These are phyloP conservation scores for Peromyscus polionotus DNA, from an alignment of 2,113 vertebrate genomes.

Conservation along the genomic window DNA sequence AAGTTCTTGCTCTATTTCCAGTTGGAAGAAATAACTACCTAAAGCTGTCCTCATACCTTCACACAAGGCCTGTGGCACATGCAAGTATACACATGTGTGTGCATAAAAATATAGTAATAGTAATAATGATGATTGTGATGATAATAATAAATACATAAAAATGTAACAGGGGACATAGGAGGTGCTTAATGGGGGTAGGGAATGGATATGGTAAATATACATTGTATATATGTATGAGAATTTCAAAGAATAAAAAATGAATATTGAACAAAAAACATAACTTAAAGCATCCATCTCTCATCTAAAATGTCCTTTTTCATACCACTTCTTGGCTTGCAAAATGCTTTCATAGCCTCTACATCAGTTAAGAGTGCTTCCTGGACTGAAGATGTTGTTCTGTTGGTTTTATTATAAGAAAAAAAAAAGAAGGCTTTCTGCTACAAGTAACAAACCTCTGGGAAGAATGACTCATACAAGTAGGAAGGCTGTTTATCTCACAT, in stretches of 20 bases:
- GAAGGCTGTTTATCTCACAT: conserved; percentile 30
- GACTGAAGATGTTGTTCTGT: background rate
- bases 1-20: background rate
- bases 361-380: conserved; percentile 37
- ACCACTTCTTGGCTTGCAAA: conserved; percentile 46
- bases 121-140: background rate
- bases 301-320: conserved; percentile 43
- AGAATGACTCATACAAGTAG: background rate
- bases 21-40: background rate
- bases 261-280: conserved; percentile 21
- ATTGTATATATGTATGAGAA: background rate
- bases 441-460: background rate
- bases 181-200: background rate
- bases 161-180: background rate
- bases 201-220: background rate
- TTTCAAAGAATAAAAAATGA: background rate
- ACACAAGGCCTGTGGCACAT: background rate
- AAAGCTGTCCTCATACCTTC: background rate
- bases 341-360: conserved; percentile 5
- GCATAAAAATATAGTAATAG: background rate
- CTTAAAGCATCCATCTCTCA: background rate
- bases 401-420: background rate
- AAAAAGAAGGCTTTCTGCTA: conserved; percentile 40
- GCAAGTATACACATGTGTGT: background rate
- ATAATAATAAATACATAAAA: background rate